These are phyloP conservation scores for Eupithecia abbreviata DNA, from an alignment of 2,888 invertebrate species.

Conservation along the genomic window DNA sequence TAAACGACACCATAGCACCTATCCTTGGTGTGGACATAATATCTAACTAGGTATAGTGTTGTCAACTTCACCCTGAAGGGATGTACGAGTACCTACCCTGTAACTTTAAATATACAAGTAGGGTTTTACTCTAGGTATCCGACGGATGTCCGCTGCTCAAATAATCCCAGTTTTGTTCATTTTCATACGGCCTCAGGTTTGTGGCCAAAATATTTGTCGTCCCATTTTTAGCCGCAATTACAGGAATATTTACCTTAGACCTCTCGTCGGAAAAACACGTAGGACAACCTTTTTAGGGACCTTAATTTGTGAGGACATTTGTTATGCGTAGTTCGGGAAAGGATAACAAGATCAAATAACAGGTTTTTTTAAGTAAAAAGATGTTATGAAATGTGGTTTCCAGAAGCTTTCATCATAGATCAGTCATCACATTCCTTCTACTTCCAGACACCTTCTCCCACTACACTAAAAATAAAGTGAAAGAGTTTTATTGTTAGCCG, in stretches of 20 bases:
- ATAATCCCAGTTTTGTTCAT: conserved; percentile 62
- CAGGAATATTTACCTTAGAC: conserved; percentile 69
- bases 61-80: neutral
- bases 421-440: neutral
- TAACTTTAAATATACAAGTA: neutral
- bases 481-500: too few species aligned
- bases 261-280: conserved; percentile 52
- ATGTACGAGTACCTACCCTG: neutral
- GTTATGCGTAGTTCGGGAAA: neutral
- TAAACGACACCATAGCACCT: neutral
- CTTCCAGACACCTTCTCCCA: neutral
- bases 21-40: neutral
- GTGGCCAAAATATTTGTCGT: conserved; percentile 70
- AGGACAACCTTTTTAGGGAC: neutral
- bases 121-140: neutral
- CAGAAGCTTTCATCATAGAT: neutral
- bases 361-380: neutral
- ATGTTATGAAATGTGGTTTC: neutral
- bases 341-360: conserved; percentile 5
- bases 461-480: neutral
- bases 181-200: conserved; percentile 66
- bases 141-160: neutral
- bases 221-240: conserved; percentile 76
- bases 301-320: conserved; percentile 53
- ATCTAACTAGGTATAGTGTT: neutral